phyloP scores from a whole-genome alignment of 2,113 vertebrate genomes.

The Hydrochoerus hydrochaeris region DNA sequence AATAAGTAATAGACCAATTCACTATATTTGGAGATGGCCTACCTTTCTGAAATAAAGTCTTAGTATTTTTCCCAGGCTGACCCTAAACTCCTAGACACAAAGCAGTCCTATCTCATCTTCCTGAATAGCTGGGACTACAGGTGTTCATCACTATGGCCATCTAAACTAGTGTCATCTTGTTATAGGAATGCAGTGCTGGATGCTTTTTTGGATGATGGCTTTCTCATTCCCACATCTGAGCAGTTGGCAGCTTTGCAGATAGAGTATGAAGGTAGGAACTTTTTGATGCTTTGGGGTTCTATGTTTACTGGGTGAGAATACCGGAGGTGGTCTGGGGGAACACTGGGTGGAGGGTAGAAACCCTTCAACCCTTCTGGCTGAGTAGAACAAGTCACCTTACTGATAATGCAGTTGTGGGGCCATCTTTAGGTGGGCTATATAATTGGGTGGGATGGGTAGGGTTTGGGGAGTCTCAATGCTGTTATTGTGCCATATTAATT shows the following conservation, averaged over 20 bases:
- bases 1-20: background rate
- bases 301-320: conserved; percentile 39
- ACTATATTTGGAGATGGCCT: background rate
- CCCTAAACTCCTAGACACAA: background rate
- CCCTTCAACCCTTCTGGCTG: background rate
- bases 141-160: background rate
- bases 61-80: background rate
- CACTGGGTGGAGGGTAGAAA: background rate
- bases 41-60: background rate
- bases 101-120: background rate
- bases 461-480: conserved; percentile 51
- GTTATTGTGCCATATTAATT: conserved; percentile 68
- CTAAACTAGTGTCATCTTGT: conserved; percentile 60
- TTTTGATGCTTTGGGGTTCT: conserved; percentile 3
- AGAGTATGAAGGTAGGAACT: conserved; percentile 85
- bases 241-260: conserved; percentile 92
- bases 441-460: background rate
- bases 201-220: conserved; percentile 92
- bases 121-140: background rate
- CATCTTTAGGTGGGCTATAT: conserved; percentile 10
- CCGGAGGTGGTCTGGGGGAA: background rate
- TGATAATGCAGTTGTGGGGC: background rate
- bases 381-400: background rate
- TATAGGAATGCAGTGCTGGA: conserved; percentile 88
- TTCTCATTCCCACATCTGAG: conserved; percentile 93